A percentile compares a stretch with the other conserved stretches of the same genome.
phyloP scores from a whole-genome alignment of 2,797 vertebrate species.

The Cirrhinus molitorella region DNA sequence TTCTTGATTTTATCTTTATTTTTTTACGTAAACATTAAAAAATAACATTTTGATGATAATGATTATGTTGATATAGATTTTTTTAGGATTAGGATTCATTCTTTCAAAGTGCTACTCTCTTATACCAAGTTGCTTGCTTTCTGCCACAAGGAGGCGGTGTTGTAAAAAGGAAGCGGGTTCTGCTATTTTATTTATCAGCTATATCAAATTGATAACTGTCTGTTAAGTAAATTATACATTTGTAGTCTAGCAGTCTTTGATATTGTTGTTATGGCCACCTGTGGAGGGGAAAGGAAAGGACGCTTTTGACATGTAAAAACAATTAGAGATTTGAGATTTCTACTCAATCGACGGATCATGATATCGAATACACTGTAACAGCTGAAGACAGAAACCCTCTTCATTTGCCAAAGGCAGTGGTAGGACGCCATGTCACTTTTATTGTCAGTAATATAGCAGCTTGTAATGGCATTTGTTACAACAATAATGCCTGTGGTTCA shows the following conservation, averaged over 20 bases:
- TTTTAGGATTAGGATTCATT: too few species aligned
- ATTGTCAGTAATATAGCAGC: not conserved
- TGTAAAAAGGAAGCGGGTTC: not conserved
- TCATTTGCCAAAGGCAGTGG: not conserved
- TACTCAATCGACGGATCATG: not conserved
- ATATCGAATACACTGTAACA: not conserved
- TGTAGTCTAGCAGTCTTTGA: not conserved
- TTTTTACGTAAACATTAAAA: not conserved
- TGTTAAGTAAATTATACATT: not conserved
- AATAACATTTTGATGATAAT: not conserved
- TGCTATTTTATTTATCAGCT: not conserved
- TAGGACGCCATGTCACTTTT: not conserved
- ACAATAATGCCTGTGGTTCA: not conserved
- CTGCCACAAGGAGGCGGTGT: slow-evolving; percentile 27
- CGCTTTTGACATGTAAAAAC: not conserved
- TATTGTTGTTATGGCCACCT: not conserved
- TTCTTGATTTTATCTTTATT: not conserved
- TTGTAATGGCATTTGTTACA: slow-evolving; percentile 6
- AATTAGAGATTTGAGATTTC: not conserved
- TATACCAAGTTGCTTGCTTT: too few species aligned
- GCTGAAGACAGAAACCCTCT: not conserved
- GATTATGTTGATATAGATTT: too few species aligned
- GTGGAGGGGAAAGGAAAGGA: not conserved
- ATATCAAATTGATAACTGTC: not conserved
- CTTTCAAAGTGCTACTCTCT: not conserved